These are phyloP conservation scores for Poeciliopsis presidionis DNA, from an alignment of 2,797 vertebrate species.

Conservation along the genomic window DNA sequence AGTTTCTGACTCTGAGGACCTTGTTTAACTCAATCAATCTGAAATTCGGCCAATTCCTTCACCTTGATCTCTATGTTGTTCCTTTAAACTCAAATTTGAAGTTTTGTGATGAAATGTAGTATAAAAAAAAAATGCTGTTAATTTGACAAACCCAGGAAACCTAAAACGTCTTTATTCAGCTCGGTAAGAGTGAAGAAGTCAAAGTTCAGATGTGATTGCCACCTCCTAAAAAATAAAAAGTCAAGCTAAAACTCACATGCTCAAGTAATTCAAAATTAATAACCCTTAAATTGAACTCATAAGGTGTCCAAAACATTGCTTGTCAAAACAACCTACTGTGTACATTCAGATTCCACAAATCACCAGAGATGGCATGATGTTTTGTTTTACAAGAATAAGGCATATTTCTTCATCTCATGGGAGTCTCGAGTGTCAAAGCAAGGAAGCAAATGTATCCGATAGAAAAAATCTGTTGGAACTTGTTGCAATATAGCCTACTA, in stretches of 20 bases:
- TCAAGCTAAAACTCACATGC: background rate
- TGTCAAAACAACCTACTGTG: constrained; percentile 13
- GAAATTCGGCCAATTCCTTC: background rate
- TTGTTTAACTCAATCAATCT: background rate
- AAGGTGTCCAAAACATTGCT: background rate
- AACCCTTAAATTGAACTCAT: background rate
- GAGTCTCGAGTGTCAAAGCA: constrained; percentile 8
- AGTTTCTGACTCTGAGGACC: background rate
- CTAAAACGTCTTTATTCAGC: background rate
- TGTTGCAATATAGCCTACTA: background rate
- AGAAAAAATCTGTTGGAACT: background rate
- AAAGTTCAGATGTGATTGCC: background rate
- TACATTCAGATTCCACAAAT: constrained; percentile 3
- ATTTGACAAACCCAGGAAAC: background rate
- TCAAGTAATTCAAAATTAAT: background rate
- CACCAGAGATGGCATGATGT: constrained; percentile 7
- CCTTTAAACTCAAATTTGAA: constrained; percentile 4
- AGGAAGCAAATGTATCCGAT: background rate
- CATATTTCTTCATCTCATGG: constrained; percentile 3
- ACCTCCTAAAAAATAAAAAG: background rate
- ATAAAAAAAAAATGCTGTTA: background rate
- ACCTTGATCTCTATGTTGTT: background rate
- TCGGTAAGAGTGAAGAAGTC: background rate
- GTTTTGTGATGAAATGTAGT: background rate
- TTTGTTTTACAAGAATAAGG: constrained; percentile 5